Percentiles rank a stretch among this genome's conserved stretches.
These are phyloP conservation scores for Corythucha ciliata DNA, from an alignment of 2,888 invertebrate species.

Conservation along the genomic window DNA sequence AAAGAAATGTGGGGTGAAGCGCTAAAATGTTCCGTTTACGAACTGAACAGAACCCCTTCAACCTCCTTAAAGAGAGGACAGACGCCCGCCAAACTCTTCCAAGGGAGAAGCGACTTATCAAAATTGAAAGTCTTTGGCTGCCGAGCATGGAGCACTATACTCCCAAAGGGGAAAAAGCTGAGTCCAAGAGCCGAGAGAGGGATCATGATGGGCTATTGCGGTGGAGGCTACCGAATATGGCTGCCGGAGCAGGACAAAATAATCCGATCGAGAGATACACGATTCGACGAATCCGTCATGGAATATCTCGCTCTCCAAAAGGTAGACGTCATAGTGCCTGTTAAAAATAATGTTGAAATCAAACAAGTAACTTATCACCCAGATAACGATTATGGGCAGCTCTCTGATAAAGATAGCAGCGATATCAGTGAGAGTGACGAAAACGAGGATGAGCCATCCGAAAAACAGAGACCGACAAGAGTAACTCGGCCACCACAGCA, in stretches of 20 bases:
- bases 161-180: slow-evolving; percentile 22
- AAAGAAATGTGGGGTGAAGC: slow-evolving; percentile 34
- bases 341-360: too few relatives aligned
- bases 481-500: not conserved
- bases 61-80: slow-evolving; percentile 12
- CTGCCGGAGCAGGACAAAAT: slow-evolving; percentile 16
- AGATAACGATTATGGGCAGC: not conserved
- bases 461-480: not conserved
- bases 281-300: slow-evolving; percentile 9
- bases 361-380: too few relatives aligned
- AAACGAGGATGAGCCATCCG: not conserved
- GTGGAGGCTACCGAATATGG: slow-evolving; percentile 20
- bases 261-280: slow-evolving; percentile 20
- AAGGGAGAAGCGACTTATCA: slow-evolving; percentile 22
- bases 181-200: slow-evolving; percentile 18
- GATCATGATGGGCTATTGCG: slow-evolving; percentile 25
- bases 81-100: slow-evolving; percentile 26
- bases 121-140: slow-evolving; percentile 30
- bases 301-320: too few relatives aligned
- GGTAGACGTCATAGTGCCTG: too few relatives aligned
- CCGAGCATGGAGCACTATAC: slow-evolving; percentile 18
- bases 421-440: too few relatives aligned
- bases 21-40: slow-evolving; percentile 31
- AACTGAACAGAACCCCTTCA: slow-evolving; percentile 32
- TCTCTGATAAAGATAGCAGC: too few relatives aligned